Conservation (phyloP, 23 tunicate species). For the Styela plicata region DNA sequence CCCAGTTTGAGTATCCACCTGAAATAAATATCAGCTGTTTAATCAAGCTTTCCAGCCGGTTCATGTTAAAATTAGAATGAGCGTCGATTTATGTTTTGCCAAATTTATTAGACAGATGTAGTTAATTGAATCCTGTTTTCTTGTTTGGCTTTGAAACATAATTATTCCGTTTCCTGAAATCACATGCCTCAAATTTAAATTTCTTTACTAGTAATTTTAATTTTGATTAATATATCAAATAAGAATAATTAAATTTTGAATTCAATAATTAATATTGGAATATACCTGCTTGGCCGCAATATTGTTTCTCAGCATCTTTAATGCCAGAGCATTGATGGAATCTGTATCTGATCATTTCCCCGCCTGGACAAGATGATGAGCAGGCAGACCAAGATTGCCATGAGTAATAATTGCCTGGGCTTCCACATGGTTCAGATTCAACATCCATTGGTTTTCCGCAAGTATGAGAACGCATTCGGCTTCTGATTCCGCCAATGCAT, state of each 20-base stretch:
- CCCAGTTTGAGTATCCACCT: slow-evolving; percentile 25
- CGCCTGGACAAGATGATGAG: slow-evolving; percentile 46
- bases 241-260: no score
- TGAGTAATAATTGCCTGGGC: slow-evolving; percentile 22
- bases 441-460: slow-evolving; percentile 45
- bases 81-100: no score
- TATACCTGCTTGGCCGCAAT: slow-evolving; percentile 47
- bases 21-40: neutral
- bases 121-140: no score
- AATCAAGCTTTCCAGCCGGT: no score
- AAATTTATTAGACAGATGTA: no score
- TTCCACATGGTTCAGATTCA: slow-evolving; percentile 63
- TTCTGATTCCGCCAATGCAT: slow-evolving; percentile 43
- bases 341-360: slow-evolving; percentile 23
- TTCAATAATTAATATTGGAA: neutral
- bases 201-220: no score
- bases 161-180: no score
- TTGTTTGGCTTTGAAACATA: no score
- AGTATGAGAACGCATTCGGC: slow-evolving; percentile 28
- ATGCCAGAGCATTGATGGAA: slow-evolving; percentile 33
- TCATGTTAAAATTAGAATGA: no score
- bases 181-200: neutral
- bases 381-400: slow-evolving; percentile 41
- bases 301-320: slow-evolving; percentile 31
- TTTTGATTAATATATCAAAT: no score